Base-by-base conservation (phyloP, 2,113 vertebrate species). In the Chitala chitala region DNA sequence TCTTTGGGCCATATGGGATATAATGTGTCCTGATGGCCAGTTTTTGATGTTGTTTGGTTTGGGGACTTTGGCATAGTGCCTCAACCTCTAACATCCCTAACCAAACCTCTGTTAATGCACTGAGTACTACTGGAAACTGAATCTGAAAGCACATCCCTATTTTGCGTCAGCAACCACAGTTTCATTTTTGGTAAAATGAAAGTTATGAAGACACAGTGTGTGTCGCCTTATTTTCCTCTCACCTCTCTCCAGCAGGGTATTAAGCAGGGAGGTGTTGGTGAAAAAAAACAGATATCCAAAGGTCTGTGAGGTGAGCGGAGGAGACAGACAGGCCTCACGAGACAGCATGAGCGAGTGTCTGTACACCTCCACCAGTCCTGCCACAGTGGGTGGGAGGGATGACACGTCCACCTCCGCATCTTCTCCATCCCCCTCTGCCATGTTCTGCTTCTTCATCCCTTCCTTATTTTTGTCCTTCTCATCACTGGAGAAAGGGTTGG, bases 261-360 rank as follows among this genome's bases (percentile, higher is more conserved):
- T 96, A 82, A 96, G 92, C 77, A 96, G 87, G n/a, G 95, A 96
- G 3, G 95, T 95, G 76, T 96, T 96, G 86, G 93, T 95, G 89
- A 96, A 96, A 86, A 96, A 96, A 84, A 96, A 95, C 78, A 96
- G 92, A 84, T 96, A 96, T 76, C 94, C 94, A 0, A 96, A 96
- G 8, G 94, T 95, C 86, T 96, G 95, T 22, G 95, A 95, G 51
- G 94, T 94, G 12, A 96, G 92, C 1, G 94, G 93, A 0, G 94
- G 92, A 17, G 95, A 95, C 68, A 96, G 88, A 74, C 92, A 92
- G 0, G 93, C 93, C 46, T 93, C 91, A 44, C 89, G 82, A 1
- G 93, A 93, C 75, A 96, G 82, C 77, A 90, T 88, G 74, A 95
- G 82, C 3, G 95, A 94, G 4, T 91, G 92, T 59, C 92, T 91